Conservation (phyloP, 2,888 invertebrate species). For the Aquatica leii region DNA sequence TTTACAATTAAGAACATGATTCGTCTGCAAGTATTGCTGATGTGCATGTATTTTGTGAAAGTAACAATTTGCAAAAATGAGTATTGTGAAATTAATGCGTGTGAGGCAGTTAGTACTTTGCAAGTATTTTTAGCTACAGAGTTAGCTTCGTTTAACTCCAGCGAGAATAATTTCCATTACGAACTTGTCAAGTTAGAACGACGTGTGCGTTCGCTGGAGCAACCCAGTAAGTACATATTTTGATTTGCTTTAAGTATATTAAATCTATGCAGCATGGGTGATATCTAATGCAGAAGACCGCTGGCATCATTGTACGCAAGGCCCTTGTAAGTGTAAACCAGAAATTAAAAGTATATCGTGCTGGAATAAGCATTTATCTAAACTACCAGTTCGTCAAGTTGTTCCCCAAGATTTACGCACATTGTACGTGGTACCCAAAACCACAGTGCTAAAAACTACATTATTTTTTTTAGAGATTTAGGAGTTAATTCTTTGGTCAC, state of each 20-base stretch:
- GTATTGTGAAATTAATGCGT: conserved; percentile 64
- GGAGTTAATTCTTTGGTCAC: conserved; percentile 75
- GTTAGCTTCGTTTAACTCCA: conserved; percentile 13
- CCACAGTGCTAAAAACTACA: background rate
- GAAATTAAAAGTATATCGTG: conserved; percentile 72
- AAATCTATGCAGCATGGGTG: conserved; percentile 67
- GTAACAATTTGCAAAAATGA: conserved; percentile 46
- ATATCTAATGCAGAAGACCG: conserved; percentile 67
- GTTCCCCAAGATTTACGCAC: conserved; percentile 71
- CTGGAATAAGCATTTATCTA: conserved; percentile 69
- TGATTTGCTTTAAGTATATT: background rate
- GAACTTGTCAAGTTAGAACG: conserved; percentile 67
- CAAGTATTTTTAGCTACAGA: conserved; percentile 8
- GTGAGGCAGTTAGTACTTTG: conserved; percentile 62
- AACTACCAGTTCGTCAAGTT: conserved; percentile 68
- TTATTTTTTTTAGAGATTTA: conserved; percentile 70
- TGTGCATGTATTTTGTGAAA: background rate
- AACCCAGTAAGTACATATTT: conserved; percentile 65
- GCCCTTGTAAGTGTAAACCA: conserved; percentile 72
- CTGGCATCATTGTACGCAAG: conserved; percentile 70
- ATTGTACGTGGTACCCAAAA: conserved; percentile 71
- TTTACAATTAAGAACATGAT: conserved; percentile 11
- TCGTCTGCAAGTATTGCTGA: background rate
- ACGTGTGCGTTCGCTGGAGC: conserved; percentile 73
- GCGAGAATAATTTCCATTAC: conserved; percentile 11